Conservation (phyloP, 2,888 invertebrate genomes). For the Catocala sponsa region DNA sequence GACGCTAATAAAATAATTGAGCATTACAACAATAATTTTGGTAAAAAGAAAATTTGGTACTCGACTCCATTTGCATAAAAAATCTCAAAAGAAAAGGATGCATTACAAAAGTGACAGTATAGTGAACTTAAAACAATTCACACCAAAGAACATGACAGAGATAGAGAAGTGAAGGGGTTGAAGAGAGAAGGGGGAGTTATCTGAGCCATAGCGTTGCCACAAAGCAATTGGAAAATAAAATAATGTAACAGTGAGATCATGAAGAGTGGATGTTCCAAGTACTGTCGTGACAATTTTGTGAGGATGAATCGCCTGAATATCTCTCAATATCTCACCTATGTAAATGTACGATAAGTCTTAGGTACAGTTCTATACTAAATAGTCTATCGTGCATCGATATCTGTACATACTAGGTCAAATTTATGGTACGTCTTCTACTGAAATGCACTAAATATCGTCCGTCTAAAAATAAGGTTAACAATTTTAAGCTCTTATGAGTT, state of each 20-base stretch:
- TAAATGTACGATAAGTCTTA: slow-evolving; percentile 45
- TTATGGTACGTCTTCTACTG: slow-evolving; percentile 64
- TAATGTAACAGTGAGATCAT: slow-evolving; percentile 74
- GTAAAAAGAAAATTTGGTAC: slow-evolving; percentile 23
- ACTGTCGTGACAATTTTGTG: slow-evolving; percentile 58
- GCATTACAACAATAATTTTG: slow-evolving; percentile 17
- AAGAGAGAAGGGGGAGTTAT: slow-evolving; percentile 62
- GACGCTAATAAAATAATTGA: slow-evolving; percentile 12
- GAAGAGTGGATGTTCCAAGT: slow-evolving; percentile 67
- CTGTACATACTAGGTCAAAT: slow-evolving; percentile 57
- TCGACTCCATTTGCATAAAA: slow-evolving; percentile 55
- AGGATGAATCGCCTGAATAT: slow-evolving; percentile 58
- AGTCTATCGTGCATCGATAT: slow-evolving; percentile 71
- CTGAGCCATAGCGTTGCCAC: slow-evolving; percentile 86
- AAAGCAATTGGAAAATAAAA: slow-evolving; percentile 84
- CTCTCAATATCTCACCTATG: slow-evolving; percentile 33
- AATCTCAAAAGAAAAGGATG: slow-evolving; percentile 55
- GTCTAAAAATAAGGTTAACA: slow-evolving; percentile 49
- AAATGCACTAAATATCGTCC: slow-evolving; percentile 67
- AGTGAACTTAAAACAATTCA: slow-evolving; percentile 47
- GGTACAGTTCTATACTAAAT: slow-evolving; percentile 56
- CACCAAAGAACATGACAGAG: slow-evolving; percentile 58
- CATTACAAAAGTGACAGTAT: slow-evolving; percentile 39
- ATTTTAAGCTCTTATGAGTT: slow-evolving; percentile 41
- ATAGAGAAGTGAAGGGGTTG: slow-evolving; percentile 45